Conservation (phyloP, 2,797 vertebrate species). For the Lepus oiostolus region DNA sequence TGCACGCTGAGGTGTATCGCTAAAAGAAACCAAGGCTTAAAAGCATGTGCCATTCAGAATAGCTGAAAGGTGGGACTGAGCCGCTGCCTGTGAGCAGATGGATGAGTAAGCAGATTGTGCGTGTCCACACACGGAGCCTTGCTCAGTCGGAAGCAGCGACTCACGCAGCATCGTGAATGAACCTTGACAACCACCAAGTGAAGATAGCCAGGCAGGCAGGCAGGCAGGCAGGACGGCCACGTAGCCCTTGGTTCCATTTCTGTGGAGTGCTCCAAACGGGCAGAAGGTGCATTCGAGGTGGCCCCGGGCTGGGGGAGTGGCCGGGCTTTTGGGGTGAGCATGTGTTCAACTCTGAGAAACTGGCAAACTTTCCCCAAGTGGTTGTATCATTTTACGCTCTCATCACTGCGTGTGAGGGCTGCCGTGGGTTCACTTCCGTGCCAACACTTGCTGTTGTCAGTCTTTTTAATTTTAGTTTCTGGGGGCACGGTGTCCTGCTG, state of each 20-base stretch:
- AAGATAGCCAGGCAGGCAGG: background rate
- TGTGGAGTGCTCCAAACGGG: background rate
- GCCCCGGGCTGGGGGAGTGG: background rate
- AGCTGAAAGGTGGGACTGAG: background rate
- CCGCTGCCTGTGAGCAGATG: rapidly evolving
- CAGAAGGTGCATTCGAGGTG: background rate
- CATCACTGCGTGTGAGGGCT: rapidly evolving
- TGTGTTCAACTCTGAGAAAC: background rate
- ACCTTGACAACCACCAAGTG: background rate
- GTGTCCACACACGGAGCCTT: background rate
- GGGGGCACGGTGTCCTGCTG: background rate
- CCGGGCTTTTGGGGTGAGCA: no score
- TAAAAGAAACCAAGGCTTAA: background rate
- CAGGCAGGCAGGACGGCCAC: background rate
- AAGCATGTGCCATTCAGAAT: background rate
- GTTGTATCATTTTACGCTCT: background rate
- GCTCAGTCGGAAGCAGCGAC: background rate
- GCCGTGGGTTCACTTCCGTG: background rate
- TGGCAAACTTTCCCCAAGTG: background rate
- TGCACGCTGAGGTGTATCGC: background rate
- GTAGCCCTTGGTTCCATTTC: background rate
- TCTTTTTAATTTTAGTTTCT: background rate
- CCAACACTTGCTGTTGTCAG: background rate
- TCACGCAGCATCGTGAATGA: background rate
- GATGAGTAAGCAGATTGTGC: background rate